Conservation (phyloP, 2,113 vertebrate genomes). For the Ia io region DNA sequence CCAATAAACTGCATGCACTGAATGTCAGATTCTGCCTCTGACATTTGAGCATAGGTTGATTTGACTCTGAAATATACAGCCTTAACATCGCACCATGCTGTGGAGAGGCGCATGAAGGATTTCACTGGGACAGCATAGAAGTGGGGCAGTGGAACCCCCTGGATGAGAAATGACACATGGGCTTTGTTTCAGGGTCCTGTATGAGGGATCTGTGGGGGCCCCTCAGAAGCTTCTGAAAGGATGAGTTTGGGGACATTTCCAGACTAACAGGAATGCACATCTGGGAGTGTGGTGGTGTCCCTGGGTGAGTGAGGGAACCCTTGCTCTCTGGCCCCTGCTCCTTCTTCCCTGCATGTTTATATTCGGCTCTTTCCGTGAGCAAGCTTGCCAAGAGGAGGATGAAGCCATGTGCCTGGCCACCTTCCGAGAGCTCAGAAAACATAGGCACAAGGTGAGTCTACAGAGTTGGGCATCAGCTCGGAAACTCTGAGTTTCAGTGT, state of each 20-base stretch:
- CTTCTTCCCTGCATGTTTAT: accelerated
- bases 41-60: not conserved
- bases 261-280: not conserved
- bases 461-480: not conserved
- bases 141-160: not conserved
- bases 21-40: not conserved
- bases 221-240: not conserved
- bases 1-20: not conserved
- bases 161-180: not conserved
- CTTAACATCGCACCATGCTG: accelerated
- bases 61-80: not conserved
- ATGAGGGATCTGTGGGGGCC: accelerated
- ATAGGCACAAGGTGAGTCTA: not conserved
- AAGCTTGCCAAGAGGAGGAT: not conserved
- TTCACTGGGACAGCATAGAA: not conserved
- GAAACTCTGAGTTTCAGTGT: not conserved
- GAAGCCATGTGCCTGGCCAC: accelerated
- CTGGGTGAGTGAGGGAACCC: not conserved
- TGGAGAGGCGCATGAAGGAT: not conserved
- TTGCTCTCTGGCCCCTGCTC: too few relatives aligned
- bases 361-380: not conserved
- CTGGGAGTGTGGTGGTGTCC: not conserved
- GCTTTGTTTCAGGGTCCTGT: not conserved
- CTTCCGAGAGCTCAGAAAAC: accelerated
- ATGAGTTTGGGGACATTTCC: too few relatives aligned